phyloP scores from a whole-genome alignment of 2,113 vertebrate species.

The Xiphophorus couchianus region DNA sequence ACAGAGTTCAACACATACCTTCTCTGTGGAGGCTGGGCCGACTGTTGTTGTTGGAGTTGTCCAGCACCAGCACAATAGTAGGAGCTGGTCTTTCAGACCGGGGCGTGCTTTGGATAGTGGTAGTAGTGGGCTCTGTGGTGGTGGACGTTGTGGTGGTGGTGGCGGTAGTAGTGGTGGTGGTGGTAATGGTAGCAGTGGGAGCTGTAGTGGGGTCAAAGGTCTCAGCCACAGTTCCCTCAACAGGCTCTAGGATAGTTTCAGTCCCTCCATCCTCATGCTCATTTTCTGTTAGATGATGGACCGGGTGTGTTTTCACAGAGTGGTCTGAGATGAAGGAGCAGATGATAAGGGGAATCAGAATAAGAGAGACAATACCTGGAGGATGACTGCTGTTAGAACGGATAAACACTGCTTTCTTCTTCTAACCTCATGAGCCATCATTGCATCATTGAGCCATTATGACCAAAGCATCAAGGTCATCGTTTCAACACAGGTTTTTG shows the following conservation, averaged over 20 bases:
- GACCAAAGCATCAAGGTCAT: background rate
- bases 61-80: slow-evolving; percentile 71
- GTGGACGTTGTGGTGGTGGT: slow-evolving; percentile 49
- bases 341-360: slow-evolving; percentile 1
- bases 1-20: slow-evolving; percentile 54
- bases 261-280: slow-evolving; percentile 71
- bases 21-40: slow-evolving; percentile 72
- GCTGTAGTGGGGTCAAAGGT: slow-evolving; percentile 38
- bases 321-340: slow-evolving; percentile 74
- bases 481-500: background rate
- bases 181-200: slow-evolving; percentile 24
- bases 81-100: slow-evolving; percentile 66
- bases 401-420: background rate
- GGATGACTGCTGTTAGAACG: too few species aligned
- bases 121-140: slow-evolving; percentile 29
- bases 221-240: slow-evolving; percentile 35
- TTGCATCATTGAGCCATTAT: background rate
- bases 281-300: slow-evolving; percentile 72
- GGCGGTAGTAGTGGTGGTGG: slow-evolving; percentile 21
- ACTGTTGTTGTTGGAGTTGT: slow-evolving; percentile 77
- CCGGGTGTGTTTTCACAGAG: slow-evolving; percentile 62
- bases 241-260: slow-evolving; percentile 56
- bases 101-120: slow-evolving; percentile 26
- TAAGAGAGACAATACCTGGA: background rate
- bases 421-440: background rate